Evolutionary conservation across 2,113 vertebrate species (phyloP), one percentile per base, ranked within the genome.

Genomic region (Danionella cerebrum): DNA sequence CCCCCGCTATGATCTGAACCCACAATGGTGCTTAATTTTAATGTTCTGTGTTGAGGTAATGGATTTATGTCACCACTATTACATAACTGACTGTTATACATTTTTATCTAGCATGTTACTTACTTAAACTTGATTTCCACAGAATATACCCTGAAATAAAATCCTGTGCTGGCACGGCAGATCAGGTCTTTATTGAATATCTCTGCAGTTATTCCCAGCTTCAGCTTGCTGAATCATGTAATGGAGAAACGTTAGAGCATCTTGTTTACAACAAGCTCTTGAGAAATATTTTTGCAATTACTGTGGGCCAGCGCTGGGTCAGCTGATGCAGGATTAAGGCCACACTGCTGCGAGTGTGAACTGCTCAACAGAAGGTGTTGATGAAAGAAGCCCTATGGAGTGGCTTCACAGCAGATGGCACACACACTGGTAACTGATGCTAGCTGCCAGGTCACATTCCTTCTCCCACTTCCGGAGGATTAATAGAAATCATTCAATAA

Each of bases 301-400:
- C 31, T 11, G 10, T 19, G 39, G 16, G 42, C 51, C 52, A 65
- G 24, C 13, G 6, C 35, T 38, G 31, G 31, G 53, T 76, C 48
- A 57, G 59, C 16, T 69, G 52, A 22, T 47, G 65, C 31, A 69
- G 73, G 73, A 76, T 76, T 76, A 76, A 67, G 52, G 22, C 52
- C 58, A 48, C 36, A 59, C 60, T 42, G 54, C 70, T 76, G 74
- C 38, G 74, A 76, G 59, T 47, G 66, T 52, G 59, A 66, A 72
- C 38, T 10, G 25, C 31, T 65, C 29, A 62, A 53, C 74, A 76
- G 65, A 72, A 67, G 64, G 64, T 50, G 36, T 41, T 44, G 55
- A 51, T 55, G 62, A 48, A 65, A 18, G 38, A 10, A 19, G 53
- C 19, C 42, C 33, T 53, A 33, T 54, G 35, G 31, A 41, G 45